Evolutionary conservation across 2,113 vertebrate genomes (phyloP), one percentile per base, ranked within the genome.

Genomic region (Muscicapa adusta): DNA sequence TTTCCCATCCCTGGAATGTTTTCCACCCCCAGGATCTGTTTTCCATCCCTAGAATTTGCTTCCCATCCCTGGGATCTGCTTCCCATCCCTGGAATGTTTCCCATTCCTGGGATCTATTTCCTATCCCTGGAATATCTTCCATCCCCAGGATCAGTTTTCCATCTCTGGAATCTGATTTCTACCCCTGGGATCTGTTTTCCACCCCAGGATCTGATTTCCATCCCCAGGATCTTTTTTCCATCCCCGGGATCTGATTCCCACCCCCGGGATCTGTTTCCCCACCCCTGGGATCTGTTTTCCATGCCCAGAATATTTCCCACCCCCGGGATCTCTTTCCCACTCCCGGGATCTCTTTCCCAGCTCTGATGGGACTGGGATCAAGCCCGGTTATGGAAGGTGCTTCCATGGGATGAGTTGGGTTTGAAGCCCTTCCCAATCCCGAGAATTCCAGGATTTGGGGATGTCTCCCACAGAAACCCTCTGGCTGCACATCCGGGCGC

Each of bases 401-500:
- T n/a, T 19, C 48, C 12, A 1, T 4, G 63, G 71, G 18, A 31
- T 29, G 29, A 24, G n/a, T 7, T 17, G 31, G 26, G 25, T 53
- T 70, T 18, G 5, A 12, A 25, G 43, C 11, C 6, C 8, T 23
- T 50, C 58, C 63, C 33, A 9, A 2, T 3, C 3, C 50, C 0
- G 26, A 2, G 8, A 8, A 57, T 57, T 38, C 36, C 57, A 3
- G 18, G 50, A 43, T 56, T 57, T 48, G 1, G 18, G 23, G 15
- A 0, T 34, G 54, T 28, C 3, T 74, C 80, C 72, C 16, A 2
- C 96, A 99, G 99, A 98, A 10, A 97, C 97, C 17, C 80, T 99
- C 57, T 99, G 99, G 98, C 98, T 99, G 20, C 99, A 99, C 62
- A 93, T 99, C 72, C 97, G 98, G 50, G 98, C 98, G 0, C 97